These are phyloP conservation scores for Lycopodina hypogea DNA, from an alignment of 37 sponge, comb jelly and placozoan species.

Conservation along the genomic window DNA sequence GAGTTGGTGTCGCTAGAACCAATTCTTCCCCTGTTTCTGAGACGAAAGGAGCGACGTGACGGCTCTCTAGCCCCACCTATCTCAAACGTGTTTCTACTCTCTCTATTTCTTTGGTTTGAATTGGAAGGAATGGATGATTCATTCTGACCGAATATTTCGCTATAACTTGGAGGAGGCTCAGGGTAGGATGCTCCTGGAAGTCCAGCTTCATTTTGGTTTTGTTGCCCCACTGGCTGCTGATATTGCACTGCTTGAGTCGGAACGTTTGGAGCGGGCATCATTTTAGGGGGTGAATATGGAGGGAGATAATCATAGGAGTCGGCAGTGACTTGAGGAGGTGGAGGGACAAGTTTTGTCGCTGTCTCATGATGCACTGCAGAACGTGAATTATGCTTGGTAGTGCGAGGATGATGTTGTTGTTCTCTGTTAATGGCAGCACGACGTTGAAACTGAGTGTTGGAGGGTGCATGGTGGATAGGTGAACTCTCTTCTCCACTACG, in stretches of 20 bases:
- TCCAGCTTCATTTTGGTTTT: neutral
- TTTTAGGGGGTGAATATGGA: slow-evolving; percentile 38
- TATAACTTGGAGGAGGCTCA: slow-evolving; percentile 52
- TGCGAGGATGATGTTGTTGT: neutral
- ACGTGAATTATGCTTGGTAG: neutral
- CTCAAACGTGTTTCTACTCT: neutral
- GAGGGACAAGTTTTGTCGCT: neutral
- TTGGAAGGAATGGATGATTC: neutral
- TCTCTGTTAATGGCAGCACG: no score
- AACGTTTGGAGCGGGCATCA: no score
- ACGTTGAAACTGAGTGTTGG: no score
- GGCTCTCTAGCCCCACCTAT: neutral
- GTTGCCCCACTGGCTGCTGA: neutral
- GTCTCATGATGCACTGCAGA: neutral
- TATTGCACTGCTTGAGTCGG: neutral
- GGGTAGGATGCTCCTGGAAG: slow-evolving; percentile 1
- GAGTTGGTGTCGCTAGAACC: neutral
- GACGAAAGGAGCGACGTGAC: neutral
- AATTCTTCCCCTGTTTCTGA: neutral
- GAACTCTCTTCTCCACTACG: neutral
- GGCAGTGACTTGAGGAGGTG: slow-evolving; percentile 14
- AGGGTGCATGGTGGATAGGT: neutral
- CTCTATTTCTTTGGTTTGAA: neutral
- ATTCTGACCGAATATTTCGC: slow-evolving; percentile 44
- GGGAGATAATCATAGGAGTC: slow-evolving; percentile 50